Base-by-base conservation (phyloP, 1,140 invertebrate genomes). In the Caerostris darwini region DNA sequence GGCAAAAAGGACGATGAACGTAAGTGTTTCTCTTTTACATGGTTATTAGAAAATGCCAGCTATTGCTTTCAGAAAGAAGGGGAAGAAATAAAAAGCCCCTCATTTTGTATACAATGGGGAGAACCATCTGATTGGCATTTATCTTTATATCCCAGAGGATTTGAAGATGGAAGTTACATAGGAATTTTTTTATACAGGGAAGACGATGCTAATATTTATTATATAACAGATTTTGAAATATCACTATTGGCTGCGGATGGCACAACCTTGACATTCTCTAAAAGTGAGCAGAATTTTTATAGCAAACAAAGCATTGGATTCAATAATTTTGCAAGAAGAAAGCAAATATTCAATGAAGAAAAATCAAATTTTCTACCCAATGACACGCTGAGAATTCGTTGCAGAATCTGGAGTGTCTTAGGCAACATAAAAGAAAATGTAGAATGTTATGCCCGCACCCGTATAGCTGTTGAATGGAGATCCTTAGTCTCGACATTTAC, bases 1-100 rank as follows among this genome's bases (percentile, higher is more conserved):
- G 3, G 50, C 71, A 77, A 12, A 77, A 50, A 8, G 3, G 71
- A 53, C 3, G 50, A 5, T 8, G 34, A 12, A 77, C 71, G 50
- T 50, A 77, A 77, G 5, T 19, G 19, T 7, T 53, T 88, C 7
- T 34, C 57, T 54, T 88, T 88, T 5, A 67, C 59, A 17, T 88
- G 86, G 86, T 6, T 10, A 12, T 34, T 88, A 57, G 58, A 88
- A 17, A 88, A 88, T 88, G n/a, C 17, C 14, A 88, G 86, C 12
- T 88, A 64, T 34, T 88, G 86, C 17, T 57, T 14, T 19, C 50
- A 64, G 19, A 59, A 64, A 5, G 3, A 53, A 12, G 50, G 17
- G 0, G 57, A 34, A 58, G 19, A 7, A 6, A 34, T 88, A 54
- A 3, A n/a, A 3, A 88, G 86, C 54, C 86, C 86, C 14, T 14